Evolutionary conservation across 2,888 invertebrate genomes (phyloP).

Genomic region (Aphidius colemani): DNA sequence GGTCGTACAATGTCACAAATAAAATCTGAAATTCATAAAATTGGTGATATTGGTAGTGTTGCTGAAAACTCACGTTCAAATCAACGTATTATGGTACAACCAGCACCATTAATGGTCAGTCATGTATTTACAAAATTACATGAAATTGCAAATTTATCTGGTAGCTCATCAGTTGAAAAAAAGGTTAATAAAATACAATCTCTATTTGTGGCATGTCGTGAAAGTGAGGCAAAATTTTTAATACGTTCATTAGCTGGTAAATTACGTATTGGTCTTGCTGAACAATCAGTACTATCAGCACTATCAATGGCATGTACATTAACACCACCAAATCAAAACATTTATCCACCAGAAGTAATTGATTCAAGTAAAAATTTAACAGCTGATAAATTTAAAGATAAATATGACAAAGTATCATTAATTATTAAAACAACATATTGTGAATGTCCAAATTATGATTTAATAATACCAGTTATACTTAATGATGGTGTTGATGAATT

Average conservation of each 20-base stretch:
- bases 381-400: conserved; percentile 73
- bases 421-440: conserved; percentile 91
- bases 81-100: conserved; percentile 87
- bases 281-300: conserved; percentile 90
- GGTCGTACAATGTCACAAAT: conserved; percentile 85
- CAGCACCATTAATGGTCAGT: conserved; percentile 75
- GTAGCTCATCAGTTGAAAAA: conserved; percentile 75
- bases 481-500: conserved; percentile 76
- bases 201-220: conserved; percentile 89
- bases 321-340: conserved; percentile 73
- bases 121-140: conserved; percentile 82
- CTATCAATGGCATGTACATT: conserved; percentile 82
- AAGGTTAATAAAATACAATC: conserved; percentile 91
- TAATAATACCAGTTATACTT: conserved; percentile 78
- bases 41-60: conserved; percentile 89
- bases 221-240: conserved; percentile 85
- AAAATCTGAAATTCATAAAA: conserved; percentile 70
- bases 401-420: conserved; percentile 75
- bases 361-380: conserved; percentile 69
- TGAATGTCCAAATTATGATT: conserved; percentile 94
- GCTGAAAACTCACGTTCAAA: conserved; percentile 83
- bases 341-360: conserved; percentile 67
- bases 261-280: conserved; percentile 93
- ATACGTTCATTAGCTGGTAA: conserved; percentile 92
- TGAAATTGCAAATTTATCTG: conserved; percentile 86